phyloP scores from a whole-genome alignment of 2,113 vertebrate genomes.

The Sapajus apella region DNA sequence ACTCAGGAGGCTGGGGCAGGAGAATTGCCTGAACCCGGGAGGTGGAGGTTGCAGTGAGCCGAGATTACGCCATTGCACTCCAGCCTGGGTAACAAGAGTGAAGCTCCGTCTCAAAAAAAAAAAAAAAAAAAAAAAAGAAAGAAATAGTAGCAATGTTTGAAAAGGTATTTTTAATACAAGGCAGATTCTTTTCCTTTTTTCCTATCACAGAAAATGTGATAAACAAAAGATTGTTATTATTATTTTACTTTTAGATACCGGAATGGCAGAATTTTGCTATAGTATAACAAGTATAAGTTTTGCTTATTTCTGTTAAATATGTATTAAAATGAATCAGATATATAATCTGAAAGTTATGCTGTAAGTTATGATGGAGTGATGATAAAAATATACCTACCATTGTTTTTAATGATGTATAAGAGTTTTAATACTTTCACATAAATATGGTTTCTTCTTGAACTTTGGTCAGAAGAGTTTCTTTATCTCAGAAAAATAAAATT shows the following conservation, averaged over 20 bases:
- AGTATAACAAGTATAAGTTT: background rate
- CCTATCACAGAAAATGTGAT: background rate
- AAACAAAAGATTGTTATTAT: background rate
- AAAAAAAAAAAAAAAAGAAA: too few species aligned
- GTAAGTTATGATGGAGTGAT: background rate
- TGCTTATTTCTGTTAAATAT: background rate
- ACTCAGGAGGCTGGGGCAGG: too few species aligned
- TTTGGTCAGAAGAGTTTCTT: background rate
- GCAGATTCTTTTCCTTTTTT: background rate
- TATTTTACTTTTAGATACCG: background rate
- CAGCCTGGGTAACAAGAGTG: too few species aligned
- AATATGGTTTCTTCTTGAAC: background rate
- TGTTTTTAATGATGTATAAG: background rate
- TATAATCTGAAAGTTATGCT: constrained; percentile 17
- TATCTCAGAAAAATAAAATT: background rate
- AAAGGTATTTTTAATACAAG: background rate
- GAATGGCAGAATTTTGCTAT: background rate
- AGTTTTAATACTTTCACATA: background rate
- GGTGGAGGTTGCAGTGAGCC: too few species aligned
- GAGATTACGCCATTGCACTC: too few species aligned
- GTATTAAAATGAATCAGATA: background rate
- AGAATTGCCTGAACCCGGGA: too few species aligned
- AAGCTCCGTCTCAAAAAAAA: too few species aligned
- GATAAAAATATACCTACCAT: background rate
- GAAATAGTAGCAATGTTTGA: background rate